These are phyloP conservation scores for Acanthis flammea DNA, from an alignment of 2,797 vertebrate species.

Conservation along the genomic window DNA sequence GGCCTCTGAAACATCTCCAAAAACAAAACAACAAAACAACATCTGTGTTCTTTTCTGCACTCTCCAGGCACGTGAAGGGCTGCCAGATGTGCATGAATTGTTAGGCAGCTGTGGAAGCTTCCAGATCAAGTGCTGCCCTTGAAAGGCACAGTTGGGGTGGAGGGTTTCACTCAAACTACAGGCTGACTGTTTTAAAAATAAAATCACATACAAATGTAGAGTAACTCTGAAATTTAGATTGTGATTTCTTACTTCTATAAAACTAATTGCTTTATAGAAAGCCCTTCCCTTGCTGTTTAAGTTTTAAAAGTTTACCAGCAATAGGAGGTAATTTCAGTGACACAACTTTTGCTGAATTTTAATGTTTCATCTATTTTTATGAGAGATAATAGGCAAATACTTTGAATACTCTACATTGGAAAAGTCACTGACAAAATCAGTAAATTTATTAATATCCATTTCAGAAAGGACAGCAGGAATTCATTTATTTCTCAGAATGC, in stretches of 20 bases:
- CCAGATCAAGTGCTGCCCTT: background rate
- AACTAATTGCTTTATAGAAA: background rate
- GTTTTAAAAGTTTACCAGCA: background rate
- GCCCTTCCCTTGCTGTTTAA: background rate
- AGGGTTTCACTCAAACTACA: background rate
- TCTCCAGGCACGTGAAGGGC: rapidly evolving
- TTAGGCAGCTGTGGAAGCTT: background rate
- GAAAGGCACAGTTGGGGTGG: background rate
- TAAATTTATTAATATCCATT: background rate
- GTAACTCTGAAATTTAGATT: background rate
- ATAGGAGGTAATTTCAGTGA: background rate
- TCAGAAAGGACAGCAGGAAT: background rate
- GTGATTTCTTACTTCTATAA: background rate
- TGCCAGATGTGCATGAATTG: background rate
- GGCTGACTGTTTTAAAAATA: background rate
- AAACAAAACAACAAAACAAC: background rate
- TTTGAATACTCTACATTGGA: background rate
- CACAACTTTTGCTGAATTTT: background rate
- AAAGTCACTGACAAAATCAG: background rate
- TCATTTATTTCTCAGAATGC: background rate
- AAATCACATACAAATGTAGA: background rate
- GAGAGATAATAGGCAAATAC: background rate
- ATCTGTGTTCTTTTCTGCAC: background rate
- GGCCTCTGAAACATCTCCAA: background rate
- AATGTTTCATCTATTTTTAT: background rate